phyloP scores from a whole-genome alignment of 1,140 invertebrate species.

The Cherax destructor region DNA sequence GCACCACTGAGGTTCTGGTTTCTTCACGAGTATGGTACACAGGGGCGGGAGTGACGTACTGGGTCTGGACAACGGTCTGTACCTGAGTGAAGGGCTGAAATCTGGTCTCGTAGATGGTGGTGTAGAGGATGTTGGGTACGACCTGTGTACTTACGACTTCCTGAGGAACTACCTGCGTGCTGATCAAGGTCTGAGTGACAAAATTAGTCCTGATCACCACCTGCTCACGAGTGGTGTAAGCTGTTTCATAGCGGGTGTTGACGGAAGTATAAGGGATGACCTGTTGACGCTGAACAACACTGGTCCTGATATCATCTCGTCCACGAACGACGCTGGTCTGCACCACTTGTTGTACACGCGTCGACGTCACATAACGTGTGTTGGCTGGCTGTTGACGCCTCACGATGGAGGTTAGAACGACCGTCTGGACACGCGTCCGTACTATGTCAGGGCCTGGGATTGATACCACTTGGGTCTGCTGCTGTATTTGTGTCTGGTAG shows the following conservation, averaged over 20 bases:
- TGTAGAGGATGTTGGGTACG: conserved; percentile 53
- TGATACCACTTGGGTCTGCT: conserved; percentile 43
- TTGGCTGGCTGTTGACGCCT: conserved; percentile 32
- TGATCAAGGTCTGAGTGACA: conserved; percentile 41
- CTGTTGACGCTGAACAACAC: conserved; percentile 35
- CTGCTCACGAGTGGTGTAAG: conserved; percentile 46
- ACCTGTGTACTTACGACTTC: conserved; percentile 57
- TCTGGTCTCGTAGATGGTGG: conserved; percentile 46
- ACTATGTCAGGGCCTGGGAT: conserved; percentile 46
- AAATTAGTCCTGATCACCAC: conserved; percentile 60
- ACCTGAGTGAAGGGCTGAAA: conserved; percentile 62
- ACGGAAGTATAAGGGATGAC: conserved; percentile 52
- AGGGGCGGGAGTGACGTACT: conserved; percentile 50
- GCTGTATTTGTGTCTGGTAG: conserved; percentile 41
- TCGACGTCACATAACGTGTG: conserved; percentile 51
- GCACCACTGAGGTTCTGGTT: conserved; percentile 46
- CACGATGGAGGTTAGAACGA: conserved; percentile 48
- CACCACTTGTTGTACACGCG: conserved; percentile 26
- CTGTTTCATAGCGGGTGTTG: conserved; percentile 48
- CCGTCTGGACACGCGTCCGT: conserved; percentile 42
- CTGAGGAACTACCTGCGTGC: conserved; percentile 57
- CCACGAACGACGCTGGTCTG: conserved; percentile 41
- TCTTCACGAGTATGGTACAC: conserved; percentile 34
- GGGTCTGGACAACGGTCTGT: conserved; percentile 56
- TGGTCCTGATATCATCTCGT: conserved; percentile 33